These are phyloP conservation scores for Andrena cerasifolii DNA, from an alignment of 1,140 invertebrate species.

Conservation along the genomic window DNA sequence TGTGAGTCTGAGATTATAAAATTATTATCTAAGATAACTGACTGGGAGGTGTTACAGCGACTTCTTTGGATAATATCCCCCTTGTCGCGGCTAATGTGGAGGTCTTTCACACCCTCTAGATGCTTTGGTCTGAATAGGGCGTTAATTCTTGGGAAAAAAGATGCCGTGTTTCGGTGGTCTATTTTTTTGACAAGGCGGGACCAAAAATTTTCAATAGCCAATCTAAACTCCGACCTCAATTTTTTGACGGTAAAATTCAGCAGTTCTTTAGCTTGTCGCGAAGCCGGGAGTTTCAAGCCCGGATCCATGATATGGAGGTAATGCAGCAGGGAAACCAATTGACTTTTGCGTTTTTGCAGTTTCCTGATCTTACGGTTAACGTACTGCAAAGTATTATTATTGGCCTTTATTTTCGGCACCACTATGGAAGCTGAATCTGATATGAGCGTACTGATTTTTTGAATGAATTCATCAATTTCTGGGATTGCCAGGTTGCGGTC, in stretches of 20 bases:
- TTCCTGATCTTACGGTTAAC: neutral
- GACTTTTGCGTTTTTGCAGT: neutral
- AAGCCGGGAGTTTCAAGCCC: rapidly evolving
- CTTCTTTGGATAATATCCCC: neutral
- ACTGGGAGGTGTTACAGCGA: neutral
- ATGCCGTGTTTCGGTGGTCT: neutral
- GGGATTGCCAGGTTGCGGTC: too few species aligned
- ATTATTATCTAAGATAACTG: neutral
- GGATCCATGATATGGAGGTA: neutral
- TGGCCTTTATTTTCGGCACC: too few species aligned
- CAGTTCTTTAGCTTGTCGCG: neutral
- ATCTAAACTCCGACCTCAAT: neutral
- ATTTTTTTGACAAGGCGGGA: neutral
- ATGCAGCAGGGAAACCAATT: neutral
- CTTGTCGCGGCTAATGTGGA: neutral
- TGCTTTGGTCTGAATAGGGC: neutral
- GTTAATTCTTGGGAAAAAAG: neutral
- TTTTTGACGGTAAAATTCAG: neutral
- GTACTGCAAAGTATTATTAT: too few species aligned
- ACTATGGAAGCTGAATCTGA: too few species aligned
- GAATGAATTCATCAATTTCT: too few species aligned
- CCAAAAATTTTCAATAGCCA: neutral
- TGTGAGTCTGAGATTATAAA: neutral
- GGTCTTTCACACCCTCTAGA: neutral
- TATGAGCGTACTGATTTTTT: too few species aligned